These are phyloP conservation scores for Smutsia gigantea DNA, from an alignment of 2,797 vertebrate genomes.

Conservation along the genomic window DNA sequence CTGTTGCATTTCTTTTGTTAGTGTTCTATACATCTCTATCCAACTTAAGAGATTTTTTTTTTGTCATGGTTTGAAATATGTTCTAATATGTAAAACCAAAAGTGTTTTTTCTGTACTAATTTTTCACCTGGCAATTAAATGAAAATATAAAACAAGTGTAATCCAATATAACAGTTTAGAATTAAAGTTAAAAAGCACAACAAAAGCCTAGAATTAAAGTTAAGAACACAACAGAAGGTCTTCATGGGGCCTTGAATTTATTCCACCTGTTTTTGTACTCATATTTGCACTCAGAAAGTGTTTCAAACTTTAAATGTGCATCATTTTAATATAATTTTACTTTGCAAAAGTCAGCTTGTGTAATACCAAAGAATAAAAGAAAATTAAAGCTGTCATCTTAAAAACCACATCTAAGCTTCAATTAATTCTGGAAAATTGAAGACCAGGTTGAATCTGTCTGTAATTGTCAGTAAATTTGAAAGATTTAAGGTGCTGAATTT, in stretches of 20 bases:
- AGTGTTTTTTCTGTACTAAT: not conserved
- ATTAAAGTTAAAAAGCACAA: not conserved
- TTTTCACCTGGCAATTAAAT: not conserved
- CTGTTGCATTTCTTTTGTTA: constrained; percentile 13
- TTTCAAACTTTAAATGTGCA: not conserved
- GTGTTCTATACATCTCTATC: not conserved
- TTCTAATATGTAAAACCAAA: not conserved
- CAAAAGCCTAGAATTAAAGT: not conserved
- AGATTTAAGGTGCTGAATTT: constrained; percentile 60
- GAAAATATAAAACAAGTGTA: not conserved
- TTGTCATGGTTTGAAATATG: not conserved
- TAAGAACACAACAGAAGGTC: not conserved
- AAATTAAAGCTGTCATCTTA: constrained; percentile 64
- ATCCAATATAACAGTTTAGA: not conserved
- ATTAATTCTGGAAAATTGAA: constrained; percentile 65
- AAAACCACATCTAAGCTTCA: constrained; percentile 65
- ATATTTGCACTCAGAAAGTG: not conserved
- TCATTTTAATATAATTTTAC: constrained; percentile 5
- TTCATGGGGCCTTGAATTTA: not conserved
- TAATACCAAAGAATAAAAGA: constrained; percentile 25
- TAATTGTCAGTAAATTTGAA: constrained; percentile 58
- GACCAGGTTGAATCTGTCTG: constrained; percentile 51
- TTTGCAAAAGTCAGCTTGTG: not conserved
- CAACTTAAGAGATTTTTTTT: not conserved
- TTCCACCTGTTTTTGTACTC: not conserved